Base-by-base conservation (phyloP, 2,797 vertebrate species). In the Myotis myotis region DNA sequence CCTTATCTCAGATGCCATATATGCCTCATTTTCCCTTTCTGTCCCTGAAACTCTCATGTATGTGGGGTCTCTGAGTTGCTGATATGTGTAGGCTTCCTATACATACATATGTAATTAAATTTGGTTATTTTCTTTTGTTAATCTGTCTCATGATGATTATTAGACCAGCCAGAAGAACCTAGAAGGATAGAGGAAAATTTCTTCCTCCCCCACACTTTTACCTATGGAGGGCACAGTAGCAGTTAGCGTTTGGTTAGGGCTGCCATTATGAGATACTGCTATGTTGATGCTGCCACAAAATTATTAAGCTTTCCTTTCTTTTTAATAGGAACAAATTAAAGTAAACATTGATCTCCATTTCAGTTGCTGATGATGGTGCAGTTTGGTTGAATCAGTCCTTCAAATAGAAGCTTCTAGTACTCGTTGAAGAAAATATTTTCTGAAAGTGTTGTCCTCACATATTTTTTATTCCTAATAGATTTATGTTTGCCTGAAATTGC, bases 381-480 rank as follows among this genome's bases (percentile, higher is more conserved):
- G 17, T 90, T 82, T 93, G 75, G 49, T 28, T 75, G 57, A 92
- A 70, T 66, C 53, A 93, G 25, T 36, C 5, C 15, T 9, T 75
- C 44, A 90, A 49, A 62, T 38, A 22, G 49, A 87, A 72, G 15
- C 49, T 89, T 82, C 10, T 36, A 53, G 51, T 92, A 66, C 41
- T 15, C 68, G 9, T 28, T 78, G 55, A 89, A 92, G 55, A 92
- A 96, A 89, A 33, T 75, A 62, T 53, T 94, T 94, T 87, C 75
- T 64, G 20, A 78, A 90, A 87, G n/a, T 64, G 36, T 72, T 70
- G n/a, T 82, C 49, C 49, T 74, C 16, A 36, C 53, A 68, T 22
- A 53, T 74, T 55, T 83, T 47, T 83, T 25, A 64, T 78, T 64
- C 64, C 41, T 70, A 23, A 68, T 57, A 23, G 30, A 64, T 44